These are phyloP conservation scores for Thalassarche chlororhynchos DNA, from an alignment of 2,113 vertebrate genomes.

Conservation along the genomic window DNA sequence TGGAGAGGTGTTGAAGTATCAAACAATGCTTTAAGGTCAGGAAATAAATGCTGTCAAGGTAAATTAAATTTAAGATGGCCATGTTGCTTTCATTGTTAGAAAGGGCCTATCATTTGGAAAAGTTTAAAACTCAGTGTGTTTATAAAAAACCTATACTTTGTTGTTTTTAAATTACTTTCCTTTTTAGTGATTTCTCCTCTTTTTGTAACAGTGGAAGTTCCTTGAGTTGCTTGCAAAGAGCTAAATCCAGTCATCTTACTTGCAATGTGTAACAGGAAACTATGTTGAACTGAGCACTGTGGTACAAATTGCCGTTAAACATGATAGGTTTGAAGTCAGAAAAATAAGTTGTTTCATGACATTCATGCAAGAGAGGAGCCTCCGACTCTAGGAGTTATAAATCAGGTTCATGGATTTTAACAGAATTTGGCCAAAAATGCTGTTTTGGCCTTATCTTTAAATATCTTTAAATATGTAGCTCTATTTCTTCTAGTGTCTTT, in stretches of 20 bases:
- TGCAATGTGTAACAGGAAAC: neutral
- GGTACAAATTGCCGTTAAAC: neutral
- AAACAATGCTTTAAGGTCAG: neutral
- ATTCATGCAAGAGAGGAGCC: neutral
- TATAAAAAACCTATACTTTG: neutral
- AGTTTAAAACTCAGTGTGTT: neutral
- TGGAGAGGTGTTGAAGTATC: neutral
- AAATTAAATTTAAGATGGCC: neutral
- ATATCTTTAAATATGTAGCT: neutral
- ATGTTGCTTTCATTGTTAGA: neutral
- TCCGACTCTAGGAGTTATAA: neutral
- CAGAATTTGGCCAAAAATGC: neutral
- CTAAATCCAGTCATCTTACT: neutral
- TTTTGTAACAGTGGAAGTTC: neutral
- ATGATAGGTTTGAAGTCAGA: neutral
- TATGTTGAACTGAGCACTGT: neutral
- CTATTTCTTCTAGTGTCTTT: neutral
- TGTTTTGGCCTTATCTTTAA: neutral
- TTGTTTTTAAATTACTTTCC: neutral
- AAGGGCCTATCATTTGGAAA: neutral
- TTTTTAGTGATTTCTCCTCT: neutral
- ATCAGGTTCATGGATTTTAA: neutral
- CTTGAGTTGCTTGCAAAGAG: neutral
- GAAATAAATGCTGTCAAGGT: neutral
- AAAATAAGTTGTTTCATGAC: neutral